These are phyloP conservation scores for Astreopora myriophthalma DNA, from an alignment of 64 coral and sea anemone genomes.

Conservation along the genomic window DNA sequence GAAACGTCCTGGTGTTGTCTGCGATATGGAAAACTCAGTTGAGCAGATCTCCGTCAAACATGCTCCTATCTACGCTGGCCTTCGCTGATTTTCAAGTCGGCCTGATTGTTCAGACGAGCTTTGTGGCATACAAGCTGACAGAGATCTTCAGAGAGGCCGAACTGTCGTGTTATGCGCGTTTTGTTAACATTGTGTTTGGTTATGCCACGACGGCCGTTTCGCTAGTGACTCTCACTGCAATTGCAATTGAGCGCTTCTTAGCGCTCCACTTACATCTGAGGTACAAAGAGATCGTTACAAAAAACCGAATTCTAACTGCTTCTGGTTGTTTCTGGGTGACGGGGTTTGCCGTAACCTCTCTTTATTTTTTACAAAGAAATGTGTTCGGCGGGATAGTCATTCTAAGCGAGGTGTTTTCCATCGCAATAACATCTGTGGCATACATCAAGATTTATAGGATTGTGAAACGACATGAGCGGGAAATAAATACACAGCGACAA, in stretches of 20 bases:
- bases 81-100: slow-evolving; percentile 41
- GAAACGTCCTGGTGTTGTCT: not conserved
- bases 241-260: slow-evolving; percentile 31
- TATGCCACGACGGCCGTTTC: slow-evolving; percentile 9
- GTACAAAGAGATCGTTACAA: slow-evolving; percentile 30
- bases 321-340: slow-evolving; percentile 8
- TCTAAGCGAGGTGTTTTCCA: not conserved
- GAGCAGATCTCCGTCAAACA: not conserved
- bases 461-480: not conserved
- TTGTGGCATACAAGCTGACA: not conserved
- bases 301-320: not conserved
- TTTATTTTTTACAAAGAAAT: slow-evolving; percentile 6
- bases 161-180: slow-evolving; percentile 18
- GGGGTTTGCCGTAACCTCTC: not conserved
- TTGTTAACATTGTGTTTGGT: slow-evolving; percentile 17
- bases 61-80: slow-evolving; percentile 4
- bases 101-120: slow-evolving; percentile 2
- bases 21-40: slow-evolving; percentile 25
- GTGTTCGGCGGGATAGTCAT: slow-evolving; percentile 4
- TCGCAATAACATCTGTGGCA: slow-evolving; percentile 12
- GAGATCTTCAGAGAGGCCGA: not conserved
- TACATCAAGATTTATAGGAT: slow-evolving; percentile 49
- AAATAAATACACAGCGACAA: not conserved
- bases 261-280: slow-evolving; percentile 23
- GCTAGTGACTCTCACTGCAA: slow-evolving; percentile 2